These are phyloP conservation scores for Plodia interpunctella DNA, from an alignment of 1,140 invertebrate species.

Conservation along the genomic window DNA sequence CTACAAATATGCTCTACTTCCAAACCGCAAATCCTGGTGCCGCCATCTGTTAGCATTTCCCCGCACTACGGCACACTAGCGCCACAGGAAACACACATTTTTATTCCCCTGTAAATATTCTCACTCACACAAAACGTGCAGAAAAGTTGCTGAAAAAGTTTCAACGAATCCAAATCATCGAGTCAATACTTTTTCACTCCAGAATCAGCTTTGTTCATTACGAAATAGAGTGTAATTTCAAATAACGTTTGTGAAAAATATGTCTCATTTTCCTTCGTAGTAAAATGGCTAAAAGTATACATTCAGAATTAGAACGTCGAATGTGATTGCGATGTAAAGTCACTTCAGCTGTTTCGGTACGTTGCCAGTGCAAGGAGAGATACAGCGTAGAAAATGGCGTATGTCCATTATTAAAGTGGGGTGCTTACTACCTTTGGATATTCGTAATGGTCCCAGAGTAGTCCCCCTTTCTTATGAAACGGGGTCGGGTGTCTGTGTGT, in stretches of 20 bases:
- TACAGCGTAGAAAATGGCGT: conserved; percentile 22
- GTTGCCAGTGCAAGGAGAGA: conserved; percentile 22
- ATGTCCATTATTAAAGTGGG: conserved; percentile 14
- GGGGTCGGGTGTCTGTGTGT: conserved; percentile 34
- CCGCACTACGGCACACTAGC: conserved; percentile 47
- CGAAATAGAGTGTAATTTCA: conserved; percentile 19
- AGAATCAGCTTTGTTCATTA: conserved; percentile 20
- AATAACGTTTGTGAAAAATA: conserved; percentile 7
- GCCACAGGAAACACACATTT: conserved; percentile 43
- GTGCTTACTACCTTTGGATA: conserved; percentile 32
- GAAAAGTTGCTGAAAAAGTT: conserved; percentile 57
- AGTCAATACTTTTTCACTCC: background rate
- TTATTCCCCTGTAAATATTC: conserved; percentile 27
- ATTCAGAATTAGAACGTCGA: conserved; percentile 6
- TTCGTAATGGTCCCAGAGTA: background rate
- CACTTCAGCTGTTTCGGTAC: background rate
- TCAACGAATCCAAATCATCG: background rate
- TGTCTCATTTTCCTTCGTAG: conserved; percentile 16
- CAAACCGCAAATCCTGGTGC: conserved; percentile 31
- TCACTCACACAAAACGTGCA: conserved; percentile 34
- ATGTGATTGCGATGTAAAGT: background rate
- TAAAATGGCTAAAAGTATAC: conserved; percentile 13
- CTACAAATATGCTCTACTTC: conserved; percentile 16
- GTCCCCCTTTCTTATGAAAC: conserved; percentile 15
- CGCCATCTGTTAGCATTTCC: conserved; percentile 50